Evolutionary conservation across 2,888 invertebrate species (phyloP), one percentile per base, ranked within the genome.

Genomic region (Eubasilissa splendida): DNA sequence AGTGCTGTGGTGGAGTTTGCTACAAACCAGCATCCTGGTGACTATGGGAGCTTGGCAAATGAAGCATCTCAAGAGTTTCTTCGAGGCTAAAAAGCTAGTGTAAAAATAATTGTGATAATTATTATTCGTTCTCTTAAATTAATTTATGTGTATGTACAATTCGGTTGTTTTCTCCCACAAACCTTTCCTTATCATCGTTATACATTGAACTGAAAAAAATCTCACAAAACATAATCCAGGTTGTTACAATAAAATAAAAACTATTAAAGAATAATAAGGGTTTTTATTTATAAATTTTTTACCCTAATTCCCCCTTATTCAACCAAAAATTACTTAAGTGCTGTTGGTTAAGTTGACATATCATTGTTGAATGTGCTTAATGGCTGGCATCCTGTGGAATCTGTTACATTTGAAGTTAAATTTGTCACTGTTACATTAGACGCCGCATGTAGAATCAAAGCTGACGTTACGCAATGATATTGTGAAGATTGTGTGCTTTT

Each of bases 31-130:
- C 77, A 96, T 99, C 63, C 92, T 99, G 11, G 90, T 99, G 0
- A 90, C 93, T 54, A 99, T 99, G 92, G 99, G 99, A 14, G 95
- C 97, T 85, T 99, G 99, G 99, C 99, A 99, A 90, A 99, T 99
- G 98, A 94, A 95, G 86, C 99, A 99, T 92, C 92, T 99, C 85
- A 99, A 99, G 92, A 96, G 97, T 86, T 99, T 99, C 93, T 99
- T 99, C 87, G 99, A 99, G 90, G 99, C 99, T 52, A 99, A 99
- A 90, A 99, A 99, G 92, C 92, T 99, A 87, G 98, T 98, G 71
- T 96, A 93, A 92, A 87, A 83, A 80, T 22, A 11, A 5, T 11
- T 53, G 52, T 73, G 11, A 52, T 50, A 50, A 65, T 73, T 78
- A 42, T 60, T 73, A 11, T 78, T 14, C n/a, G 22, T 63, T 53